Conservation (phyloP, 92 coral and sea anemone genomes). For the Chrysogorgia sp. region DNA sequence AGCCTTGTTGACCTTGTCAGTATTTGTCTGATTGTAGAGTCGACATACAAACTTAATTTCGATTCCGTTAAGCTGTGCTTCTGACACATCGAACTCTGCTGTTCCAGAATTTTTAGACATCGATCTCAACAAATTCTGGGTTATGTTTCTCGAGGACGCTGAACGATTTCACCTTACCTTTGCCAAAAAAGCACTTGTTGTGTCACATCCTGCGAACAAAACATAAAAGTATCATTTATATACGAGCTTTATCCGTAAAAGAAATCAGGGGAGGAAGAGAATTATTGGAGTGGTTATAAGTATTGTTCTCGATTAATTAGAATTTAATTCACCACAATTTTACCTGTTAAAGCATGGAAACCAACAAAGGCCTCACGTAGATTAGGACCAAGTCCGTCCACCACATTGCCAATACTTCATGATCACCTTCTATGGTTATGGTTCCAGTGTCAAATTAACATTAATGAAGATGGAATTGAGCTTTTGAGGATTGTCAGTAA, state of each 20-base stretch:
- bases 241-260: too few relatives aligned
- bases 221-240: not conserved
- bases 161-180: slow-evolving; percentile 4
- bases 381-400: not conserved
- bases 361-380: slow-evolving; percentile 19
- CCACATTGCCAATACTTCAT: too few relatives aligned
- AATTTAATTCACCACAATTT: not conserved
- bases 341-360: slow-evolving; percentile 21
- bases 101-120: slow-evolving; percentile 14
- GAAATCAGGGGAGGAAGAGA: too few relatives aligned
- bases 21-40: not conserved
- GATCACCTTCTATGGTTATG: slow-evolving; percentile 12
- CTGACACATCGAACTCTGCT: too few relatives aligned
- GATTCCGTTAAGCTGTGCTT: not conserved
- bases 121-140: too few relatives aligned
- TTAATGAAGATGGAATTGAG: slow-evolving; percentile 11
- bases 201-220: slow-evolving; percentile 15
- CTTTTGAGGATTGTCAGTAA: not conserved
- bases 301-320: not conserved
- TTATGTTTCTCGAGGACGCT: too few relatives aligned
- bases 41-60: slow-evolving; percentile 27
- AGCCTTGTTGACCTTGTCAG: slow-evolving; percentile 7
- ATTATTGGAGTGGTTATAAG: not conserved
- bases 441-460: too few relatives aligned
- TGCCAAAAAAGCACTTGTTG: not conserved